A percentile compares a stretch with the other conserved stretches of the same genome.
Conservation (phyloP, 92 coral and sea anemone genomes). For the Umimayanthus chanpuru region DNA sequence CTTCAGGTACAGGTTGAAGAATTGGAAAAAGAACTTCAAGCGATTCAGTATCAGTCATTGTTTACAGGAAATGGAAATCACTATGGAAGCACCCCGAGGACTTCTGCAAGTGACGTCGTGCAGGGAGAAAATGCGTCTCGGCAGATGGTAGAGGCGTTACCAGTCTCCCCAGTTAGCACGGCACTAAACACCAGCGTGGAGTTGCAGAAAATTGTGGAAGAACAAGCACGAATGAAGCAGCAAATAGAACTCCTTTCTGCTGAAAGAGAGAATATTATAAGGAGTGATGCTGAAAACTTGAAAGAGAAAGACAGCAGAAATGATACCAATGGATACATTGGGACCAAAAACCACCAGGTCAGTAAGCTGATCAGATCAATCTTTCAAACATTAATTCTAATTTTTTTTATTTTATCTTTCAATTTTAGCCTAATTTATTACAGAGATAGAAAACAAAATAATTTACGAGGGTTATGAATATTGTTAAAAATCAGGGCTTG, state of each 20-base stretch:
- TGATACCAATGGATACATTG: slow-evolving; percentile 55
- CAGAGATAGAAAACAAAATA: not conserved
- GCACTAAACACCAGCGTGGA: slow-evolving; percentile 26
- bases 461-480: not conserved
- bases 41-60: slow-evolving; percentile 9
- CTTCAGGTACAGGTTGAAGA: slow-evolving; percentile 77
- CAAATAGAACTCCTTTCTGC: slow-evolving; percentile 34
- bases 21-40: slow-evolving; percentile 50
- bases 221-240: slow-evolving; percentile 39
- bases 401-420: no score
- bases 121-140: slow-evolving; percentile 12
- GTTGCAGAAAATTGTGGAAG: slow-evolving; percentile 41
- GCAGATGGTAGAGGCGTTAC: slow-evolving; percentile 1
- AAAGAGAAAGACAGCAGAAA: slow-evolving; percentile 40
- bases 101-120: not conserved
- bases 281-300: slow-evolving; percentile 52
- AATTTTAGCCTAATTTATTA: no score
- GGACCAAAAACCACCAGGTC: slow-evolving; percentile 64
- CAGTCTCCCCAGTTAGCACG: not conserved
- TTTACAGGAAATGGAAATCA: not conserved
- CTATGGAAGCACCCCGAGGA: not conserved
- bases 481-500: not conserved
- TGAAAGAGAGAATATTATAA: slow-evolving; percentile 35
- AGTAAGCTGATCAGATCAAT: not conserved
- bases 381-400: no score